phyloP scores from a whole-genome alignment of 2,888 invertebrate genomes.

The Rugalucina vietnamica region DNA sequence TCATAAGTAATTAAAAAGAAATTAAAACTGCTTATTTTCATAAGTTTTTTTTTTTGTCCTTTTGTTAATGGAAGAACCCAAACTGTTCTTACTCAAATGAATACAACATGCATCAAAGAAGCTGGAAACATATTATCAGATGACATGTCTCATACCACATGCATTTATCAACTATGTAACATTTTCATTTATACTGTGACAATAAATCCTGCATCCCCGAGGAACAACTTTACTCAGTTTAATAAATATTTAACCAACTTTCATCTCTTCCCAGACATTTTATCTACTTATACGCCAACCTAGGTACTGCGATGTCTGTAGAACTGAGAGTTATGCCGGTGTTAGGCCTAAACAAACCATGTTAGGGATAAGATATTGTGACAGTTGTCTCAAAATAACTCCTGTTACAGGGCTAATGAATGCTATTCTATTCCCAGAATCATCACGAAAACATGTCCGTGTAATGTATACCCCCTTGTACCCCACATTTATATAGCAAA shows the following conservation, averaged over 20 bases:
- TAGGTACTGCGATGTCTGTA: not conserved
- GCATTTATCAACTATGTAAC: too few species aligned
- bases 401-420: not conserved
- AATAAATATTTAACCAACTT: conserved; percentile 7
- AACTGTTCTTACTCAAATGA: too few species aligned
- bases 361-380: not conserved
- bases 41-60: too few species aligned
- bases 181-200: not conserved
- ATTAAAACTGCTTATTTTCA: too few species aligned
- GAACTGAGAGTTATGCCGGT: not conserved
- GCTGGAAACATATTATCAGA: too few species aligned
- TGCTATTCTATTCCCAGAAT: not conserved
- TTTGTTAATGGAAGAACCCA: too few species aligned
- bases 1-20: too few species aligned
- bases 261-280: conserved; percentile 3
- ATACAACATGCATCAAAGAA: too few species aligned
- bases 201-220: not conserved
- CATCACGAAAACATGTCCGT: too few species aligned
- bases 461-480: too few species aligned
- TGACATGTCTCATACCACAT: too few species aligned
- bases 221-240: not conserved
- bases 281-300: not conserved
- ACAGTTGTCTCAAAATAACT: not conserved
- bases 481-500: too few species aligned
- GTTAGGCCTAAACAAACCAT: not conserved